Conservation (phyloP, 2,797 vertebrate species). For the Tapirus indicus region DNA sequence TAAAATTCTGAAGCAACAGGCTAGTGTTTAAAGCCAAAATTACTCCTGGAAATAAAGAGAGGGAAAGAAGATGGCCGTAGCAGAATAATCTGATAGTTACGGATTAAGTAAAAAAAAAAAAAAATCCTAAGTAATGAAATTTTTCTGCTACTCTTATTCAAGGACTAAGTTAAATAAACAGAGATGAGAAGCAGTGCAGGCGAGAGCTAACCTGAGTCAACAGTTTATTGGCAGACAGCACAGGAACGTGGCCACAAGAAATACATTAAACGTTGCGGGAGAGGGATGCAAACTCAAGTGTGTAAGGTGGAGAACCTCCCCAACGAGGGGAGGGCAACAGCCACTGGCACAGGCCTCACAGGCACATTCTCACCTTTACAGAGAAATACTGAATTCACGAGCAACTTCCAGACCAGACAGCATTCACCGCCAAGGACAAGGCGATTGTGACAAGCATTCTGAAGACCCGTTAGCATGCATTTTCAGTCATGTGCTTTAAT, state of each 20-base stretch:
- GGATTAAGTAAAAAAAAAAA: neutral
- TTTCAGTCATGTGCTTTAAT: neutral
- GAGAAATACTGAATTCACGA: neutral
- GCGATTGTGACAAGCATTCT: neutral
- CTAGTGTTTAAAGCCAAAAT: neutral
- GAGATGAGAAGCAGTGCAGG: neutral
- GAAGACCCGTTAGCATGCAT: neutral
- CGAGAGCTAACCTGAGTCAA: neutral
- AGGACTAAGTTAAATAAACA: neutral
- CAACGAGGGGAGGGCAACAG: rapidly evolving
- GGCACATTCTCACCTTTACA: neutral
- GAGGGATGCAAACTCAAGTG: neutral
- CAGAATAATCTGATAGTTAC: neutral
- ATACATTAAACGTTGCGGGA: rapidly evolving
- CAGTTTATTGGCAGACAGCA: neutral
- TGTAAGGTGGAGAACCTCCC: neutral
- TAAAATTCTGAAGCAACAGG: neutral
- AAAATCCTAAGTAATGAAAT: neutral
- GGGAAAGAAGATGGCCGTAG: neutral
- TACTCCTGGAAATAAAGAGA: neutral
- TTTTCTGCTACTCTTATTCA: neutral
- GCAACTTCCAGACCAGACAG: neutral
- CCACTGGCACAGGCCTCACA: neutral
- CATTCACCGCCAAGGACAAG: neutral
- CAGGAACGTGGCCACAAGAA: neutral